Conservation (phyloP, 2,797 vertebrate genomes). For the Halcyon smyrnensis region DNA sequence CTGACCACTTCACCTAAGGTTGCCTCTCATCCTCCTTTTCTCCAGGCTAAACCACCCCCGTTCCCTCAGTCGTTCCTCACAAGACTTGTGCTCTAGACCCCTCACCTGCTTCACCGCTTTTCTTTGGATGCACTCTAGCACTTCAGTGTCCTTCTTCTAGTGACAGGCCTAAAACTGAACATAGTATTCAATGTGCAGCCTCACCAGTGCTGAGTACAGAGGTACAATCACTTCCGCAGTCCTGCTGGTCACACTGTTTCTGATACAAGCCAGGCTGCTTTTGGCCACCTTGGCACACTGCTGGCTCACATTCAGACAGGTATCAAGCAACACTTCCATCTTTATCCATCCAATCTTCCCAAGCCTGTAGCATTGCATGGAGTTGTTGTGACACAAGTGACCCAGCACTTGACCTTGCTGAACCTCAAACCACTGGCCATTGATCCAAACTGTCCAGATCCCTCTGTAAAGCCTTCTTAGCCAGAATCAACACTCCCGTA, state of each 20-base stretch:
- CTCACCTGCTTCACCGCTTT: too few species aligned
- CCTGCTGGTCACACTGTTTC: too few species aligned
- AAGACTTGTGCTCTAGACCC: too few species aligned
- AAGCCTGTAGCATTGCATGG: background rate
- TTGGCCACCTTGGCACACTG: too few species aligned
- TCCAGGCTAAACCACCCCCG: background rate
- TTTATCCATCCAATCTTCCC: background rate
- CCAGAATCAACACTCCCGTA: background rate
- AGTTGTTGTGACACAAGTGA: background rate
- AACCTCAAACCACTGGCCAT: background rate
- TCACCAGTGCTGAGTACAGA: too few species aligned
- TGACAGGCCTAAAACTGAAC: too few species aligned
- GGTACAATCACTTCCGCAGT: too few species aligned
- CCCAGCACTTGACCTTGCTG: fast-evolving
- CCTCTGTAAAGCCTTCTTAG: background rate
- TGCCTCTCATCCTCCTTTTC: too few species aligned
- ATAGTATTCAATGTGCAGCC: too few species aligned
- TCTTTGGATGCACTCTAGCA: background rate
- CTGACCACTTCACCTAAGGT: background rate
- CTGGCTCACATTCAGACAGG: too few species aligned
- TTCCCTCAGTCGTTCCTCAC: background rate
- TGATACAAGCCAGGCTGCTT: too few species aligned
- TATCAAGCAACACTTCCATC: too few species aligned
- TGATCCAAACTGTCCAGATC: background rate
- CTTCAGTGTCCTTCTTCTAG: background rate